A percentile compares a stretch with the other conserved stretches of the same genome.
Evolutionary conservation across 2,888 invertebrate species (phyloP).

Genomic region (Onchidella celtica): DNA sequence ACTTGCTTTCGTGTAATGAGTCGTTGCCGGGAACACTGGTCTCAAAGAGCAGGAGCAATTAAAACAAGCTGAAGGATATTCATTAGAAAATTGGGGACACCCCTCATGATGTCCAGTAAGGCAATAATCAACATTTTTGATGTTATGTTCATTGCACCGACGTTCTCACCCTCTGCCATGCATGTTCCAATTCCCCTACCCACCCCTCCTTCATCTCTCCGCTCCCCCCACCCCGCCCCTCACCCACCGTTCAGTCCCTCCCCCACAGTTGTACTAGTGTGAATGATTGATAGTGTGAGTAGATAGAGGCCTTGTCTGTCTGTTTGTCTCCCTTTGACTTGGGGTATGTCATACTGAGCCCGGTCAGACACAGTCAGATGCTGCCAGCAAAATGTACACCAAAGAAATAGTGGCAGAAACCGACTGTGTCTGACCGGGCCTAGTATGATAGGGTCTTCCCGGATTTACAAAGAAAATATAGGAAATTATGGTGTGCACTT

Average conservation of each 20-base stretch:
- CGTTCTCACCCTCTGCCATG: too few species aligned
- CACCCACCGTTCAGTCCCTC: neutral
- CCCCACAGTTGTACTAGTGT: neutral
- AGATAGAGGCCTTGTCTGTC: too few species aligned
- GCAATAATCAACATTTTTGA: neutral
- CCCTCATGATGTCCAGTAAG: neutral
- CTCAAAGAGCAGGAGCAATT: conserved; percentile 32
- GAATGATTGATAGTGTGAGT: too few species aligned
- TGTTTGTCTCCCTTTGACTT: neutral
- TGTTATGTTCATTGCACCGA: too few species aligned
- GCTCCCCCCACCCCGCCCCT: neutral
- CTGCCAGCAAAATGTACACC: too few species aligned
- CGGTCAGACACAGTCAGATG: too few species aligned
- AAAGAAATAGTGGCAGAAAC: too few species aligned
- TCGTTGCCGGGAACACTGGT: neutral
- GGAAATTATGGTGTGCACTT: too few species aligned
- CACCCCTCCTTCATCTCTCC: neutral
- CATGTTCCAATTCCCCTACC: neutral
- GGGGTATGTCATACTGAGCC: too few species aligned
- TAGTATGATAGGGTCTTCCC: too few species aligned
- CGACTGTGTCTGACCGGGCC: too few species aligned
- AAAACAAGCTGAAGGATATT: conserved; percentile 21
- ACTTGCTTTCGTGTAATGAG: conserved; percentile 42
- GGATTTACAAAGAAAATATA: too few species aligned
- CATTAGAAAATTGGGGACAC: neutral